Conservation (phyloP, 2,113 vertebrate species). For the Danionella cerebrum region DNA sequence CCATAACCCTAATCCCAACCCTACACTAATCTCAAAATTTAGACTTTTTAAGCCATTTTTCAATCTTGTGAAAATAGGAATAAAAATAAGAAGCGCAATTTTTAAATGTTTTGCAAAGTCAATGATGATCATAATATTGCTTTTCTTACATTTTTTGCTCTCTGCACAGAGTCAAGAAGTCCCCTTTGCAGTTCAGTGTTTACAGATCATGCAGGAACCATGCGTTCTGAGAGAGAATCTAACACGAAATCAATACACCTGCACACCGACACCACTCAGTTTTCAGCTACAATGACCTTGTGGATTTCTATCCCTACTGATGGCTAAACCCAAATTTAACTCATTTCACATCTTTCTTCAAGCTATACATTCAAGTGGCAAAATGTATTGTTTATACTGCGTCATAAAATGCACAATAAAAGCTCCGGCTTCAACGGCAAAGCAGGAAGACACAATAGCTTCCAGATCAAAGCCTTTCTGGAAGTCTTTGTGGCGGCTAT, state of each 20-base stretch:
- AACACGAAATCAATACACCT: slow-evolving; percentile 15
- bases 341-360: too few relatives aligned
- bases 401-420: background rate
- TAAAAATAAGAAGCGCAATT: too few relatives aligned
- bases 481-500: background rate
- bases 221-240: slow-evolving; percentile 8
- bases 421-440: background rate
- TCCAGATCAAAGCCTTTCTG: slow-evolving; percentile 25
- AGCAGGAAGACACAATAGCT: slow-evolving; percentile 19
- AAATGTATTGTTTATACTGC: too few relatives aligned
- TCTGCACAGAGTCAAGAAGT: background rate
- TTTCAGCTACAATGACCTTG: slow-evolving; percentile 2
- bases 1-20: too few relatives aligned
- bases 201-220: background rate
- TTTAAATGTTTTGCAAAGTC: too few relatives aligned
- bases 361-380: too few relatives aligned
- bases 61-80: too few relatives aligned
- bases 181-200: background rate
- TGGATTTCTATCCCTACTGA: background rate
- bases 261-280: background rate
- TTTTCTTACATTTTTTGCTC: background rate
- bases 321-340: background rate
- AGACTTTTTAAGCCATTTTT: too few relatives aligned
- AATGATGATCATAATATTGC: too few relatives aligned
- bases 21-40: too few relatives aligned